A percentile compares a stretch with the other conserved stretches of the same genome.
Conservation (phyloP, 2,113 vertebrate genomes). For the Nipponia nippon region DNA sequence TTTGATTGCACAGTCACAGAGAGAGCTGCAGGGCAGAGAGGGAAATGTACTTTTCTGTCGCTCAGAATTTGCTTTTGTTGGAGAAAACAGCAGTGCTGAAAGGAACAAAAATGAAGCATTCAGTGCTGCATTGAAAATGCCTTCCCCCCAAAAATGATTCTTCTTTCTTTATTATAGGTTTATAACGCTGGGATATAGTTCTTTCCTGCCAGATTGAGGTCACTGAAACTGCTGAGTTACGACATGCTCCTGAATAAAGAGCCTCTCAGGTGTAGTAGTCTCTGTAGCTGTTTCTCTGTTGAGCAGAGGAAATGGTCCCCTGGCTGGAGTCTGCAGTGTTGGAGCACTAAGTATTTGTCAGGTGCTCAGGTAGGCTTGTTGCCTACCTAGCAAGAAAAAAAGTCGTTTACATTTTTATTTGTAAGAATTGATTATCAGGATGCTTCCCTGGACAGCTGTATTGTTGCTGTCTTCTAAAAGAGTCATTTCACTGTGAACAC, state of each 20-base stretch:
- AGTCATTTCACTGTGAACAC: neutral
- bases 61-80: conserved; percentile 56
- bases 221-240: neutral
- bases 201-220: neutral
- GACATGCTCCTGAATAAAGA: neutral
- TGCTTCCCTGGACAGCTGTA: neutral
- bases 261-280: neutral
- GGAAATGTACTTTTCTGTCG: conserved; percentile 59
- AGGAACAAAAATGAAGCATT: conserved; percentile 52
- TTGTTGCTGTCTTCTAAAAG: neutral
- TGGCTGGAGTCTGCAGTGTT: neutral
- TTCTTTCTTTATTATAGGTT: neutral
- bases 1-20: conserved; percentile 44
- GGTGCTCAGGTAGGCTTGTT: neutral
- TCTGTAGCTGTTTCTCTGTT: neutral
- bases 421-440: neutral
- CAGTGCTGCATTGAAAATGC: neutral
- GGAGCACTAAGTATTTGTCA: neutral
- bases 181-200: neutral
- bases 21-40: conserved; percentile 56
- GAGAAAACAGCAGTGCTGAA: conserved; percentile 12
- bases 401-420: neutral
- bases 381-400: neutral
- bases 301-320: neutral
- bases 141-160: neutral